Evolutionary conservation across 2,113 vertebrate species (phyloP), one percentile per base, ranked within the genome.

Genomic region (Eleginops maclovinus): DNA sequence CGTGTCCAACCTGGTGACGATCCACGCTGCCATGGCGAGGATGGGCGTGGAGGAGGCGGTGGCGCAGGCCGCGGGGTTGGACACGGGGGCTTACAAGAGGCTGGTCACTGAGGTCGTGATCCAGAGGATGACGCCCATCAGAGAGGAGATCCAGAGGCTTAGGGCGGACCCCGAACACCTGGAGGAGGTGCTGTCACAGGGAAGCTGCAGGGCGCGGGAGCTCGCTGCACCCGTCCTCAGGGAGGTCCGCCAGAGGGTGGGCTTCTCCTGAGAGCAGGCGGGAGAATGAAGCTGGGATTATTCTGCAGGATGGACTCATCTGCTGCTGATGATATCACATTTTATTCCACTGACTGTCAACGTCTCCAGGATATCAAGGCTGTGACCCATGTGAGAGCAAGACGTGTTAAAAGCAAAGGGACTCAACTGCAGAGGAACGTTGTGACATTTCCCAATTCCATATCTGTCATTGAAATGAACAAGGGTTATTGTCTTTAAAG

Each of bases 1-100:
- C 0, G 97, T 99, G 68, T 97, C 98, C 87, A 99, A 99, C 78
- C 82, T 99, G 80, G 94, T 99, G 24, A 91, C 94, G 0, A 95
- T 99, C 69, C 98, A 99, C 0, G 93, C 97, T 0, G 97, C 97
- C 0, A 84, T 96, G 17, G 94, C 93, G 0, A 92, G 81, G 2
- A 89, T 95, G 21, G 80, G 89, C 0, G 89, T 95, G 59, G 90
- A 96, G 85, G 96, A 97, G 15, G 95, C 96, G 15, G 83, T 99
- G 40, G 69, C 49, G 0, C 89, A 84, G 9, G 95, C 96, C 1
- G 1, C 50, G 0, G 96, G 96, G 0, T 11, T 98, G 0, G 95
- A 99, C 90, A 99, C 98, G 0, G 96, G 94, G 0, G 94, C 11
- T 8, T 99, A 99, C 73, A 99, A 99, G 91, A 73, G 82, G 56